Conservation (phyloP, 2,113 vertebrate species). For the Hirundichthys speculiger region DNA sequence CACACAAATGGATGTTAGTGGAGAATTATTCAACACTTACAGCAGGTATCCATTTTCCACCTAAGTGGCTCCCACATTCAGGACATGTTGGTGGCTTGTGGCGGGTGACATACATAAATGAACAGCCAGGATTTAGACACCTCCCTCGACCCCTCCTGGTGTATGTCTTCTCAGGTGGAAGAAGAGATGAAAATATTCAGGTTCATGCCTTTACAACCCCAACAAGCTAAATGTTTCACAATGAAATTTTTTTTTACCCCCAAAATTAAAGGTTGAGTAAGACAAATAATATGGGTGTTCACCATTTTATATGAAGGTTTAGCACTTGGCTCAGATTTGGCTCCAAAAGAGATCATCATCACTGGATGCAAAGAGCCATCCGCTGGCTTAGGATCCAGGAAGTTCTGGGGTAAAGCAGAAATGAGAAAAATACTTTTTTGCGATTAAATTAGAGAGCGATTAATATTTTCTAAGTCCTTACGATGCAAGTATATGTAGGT, state of each 20-base stretch:
- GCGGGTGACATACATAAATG: slow-evolving; percentile 94
- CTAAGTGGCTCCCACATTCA: slow-evolving; percentile 88
- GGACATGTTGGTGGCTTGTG: slow-evolving; percentile 96
- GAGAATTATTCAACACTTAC: slow-evolving; percentile 69
- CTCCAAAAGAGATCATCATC: slow-evolving; percentile 90
- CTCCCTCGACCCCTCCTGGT: slow-evolving; percentile 93
- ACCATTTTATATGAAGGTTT: slow-evolving; percentile 92
- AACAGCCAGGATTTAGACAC: slow-evolving; percentile 91
- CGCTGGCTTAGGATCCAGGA: slow-evolving; percentile 81
- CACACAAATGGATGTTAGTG: background rate
- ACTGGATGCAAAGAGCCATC: slow-evolving; percentile 85
- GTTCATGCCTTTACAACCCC: background rate
- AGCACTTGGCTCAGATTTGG: slow-evolving; percentile 82
- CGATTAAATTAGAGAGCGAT: too few species aligned
- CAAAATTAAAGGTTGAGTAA: background rate
- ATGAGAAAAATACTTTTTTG: background rate
- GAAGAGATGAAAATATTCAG: slow-evolving; percentile 10
- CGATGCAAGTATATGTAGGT: too few species aligned
- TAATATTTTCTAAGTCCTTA: too few species aligned
- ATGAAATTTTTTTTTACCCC: background rate
- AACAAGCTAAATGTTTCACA: background rate
- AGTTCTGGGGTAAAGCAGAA: slow-evolving; percentile 77
- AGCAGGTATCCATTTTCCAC: slow-evolving; percentile 93
- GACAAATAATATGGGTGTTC: slow-evolving; percentile 37
- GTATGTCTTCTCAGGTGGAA: slow-evolving; percentile 89